These are phyloP conservation scores for Corynorhinus townsendii DNA, from an alignment of 2,113 vertebrate species.

Conservation along the genomic window DNA sequence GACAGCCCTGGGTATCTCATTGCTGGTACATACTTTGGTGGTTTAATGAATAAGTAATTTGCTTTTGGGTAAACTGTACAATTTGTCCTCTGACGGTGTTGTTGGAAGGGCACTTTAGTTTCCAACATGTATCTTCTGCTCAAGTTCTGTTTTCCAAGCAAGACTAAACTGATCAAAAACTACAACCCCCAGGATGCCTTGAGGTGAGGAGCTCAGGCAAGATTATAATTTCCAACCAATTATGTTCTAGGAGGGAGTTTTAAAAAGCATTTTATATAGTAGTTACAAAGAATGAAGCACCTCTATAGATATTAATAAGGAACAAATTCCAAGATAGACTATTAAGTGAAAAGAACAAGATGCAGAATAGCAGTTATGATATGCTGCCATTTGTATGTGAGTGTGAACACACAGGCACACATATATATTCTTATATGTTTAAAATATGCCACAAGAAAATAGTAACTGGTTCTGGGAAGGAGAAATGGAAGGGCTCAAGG, in stretches of 20 bases:
- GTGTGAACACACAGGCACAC: not conserved
- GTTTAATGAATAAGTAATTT: not conserved
- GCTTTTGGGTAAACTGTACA: not conserved
- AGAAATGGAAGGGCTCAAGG: not conserved
- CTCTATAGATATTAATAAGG: not conserved
- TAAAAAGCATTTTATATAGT: not conserved
- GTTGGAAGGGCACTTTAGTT: not conserved
- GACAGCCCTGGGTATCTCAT: not conserved
- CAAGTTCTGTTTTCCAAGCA: not conserved
- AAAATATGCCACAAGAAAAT: not conserved
- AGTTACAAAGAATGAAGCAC: not conserved
- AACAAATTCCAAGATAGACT: not conserved
- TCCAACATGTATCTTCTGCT: not conserved
- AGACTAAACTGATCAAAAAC: not conserved
- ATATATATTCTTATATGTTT: not conserved
- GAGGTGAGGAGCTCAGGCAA: not conserved
- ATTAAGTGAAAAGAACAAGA: not conserved
- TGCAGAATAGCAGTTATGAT: not conserved
- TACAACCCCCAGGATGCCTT: slow-evolving; percentile 30
- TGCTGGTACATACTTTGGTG: not conserved
- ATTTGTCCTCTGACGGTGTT: not conserved
- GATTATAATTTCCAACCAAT: not conserved
- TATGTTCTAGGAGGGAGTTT: slow-evolving; percentile 3
- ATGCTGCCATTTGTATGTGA: not conserved
- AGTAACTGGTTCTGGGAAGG: not conserved